Base-by-base conservation (phyloP, 1,140 invertebrate genomes). In the Euura lappo region DNA sequence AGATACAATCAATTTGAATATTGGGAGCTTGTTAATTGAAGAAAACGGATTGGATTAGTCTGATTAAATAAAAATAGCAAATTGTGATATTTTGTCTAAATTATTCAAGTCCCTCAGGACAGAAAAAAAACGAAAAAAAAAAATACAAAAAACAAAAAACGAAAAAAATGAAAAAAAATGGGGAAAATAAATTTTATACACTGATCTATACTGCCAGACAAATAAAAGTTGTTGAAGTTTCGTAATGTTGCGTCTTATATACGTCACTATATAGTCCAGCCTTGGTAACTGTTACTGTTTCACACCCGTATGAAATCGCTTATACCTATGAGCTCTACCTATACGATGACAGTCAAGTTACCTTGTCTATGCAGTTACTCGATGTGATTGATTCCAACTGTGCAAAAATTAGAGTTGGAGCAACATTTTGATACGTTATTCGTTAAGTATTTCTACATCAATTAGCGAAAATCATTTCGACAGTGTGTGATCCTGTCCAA, bases 51-150 rank as follows among this genome's bases (percentile, higher is more conserved):
- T 28, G 44, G 28, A 68, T 68, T 72, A 65, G 60, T 70, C 72
- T 51, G 73, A 70, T 76, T 70, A 78, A 71, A 71, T 73, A 72
- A 70, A 79, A 75, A 79, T 74, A 80, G 81, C 77, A 78, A 85
- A 84, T 84, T 86, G 85, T 86, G 83, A 85, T 85, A 85, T 84
- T 81, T 79, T 82, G 76, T 82, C 78, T 79, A 81, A 84, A 84
- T 81, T 79, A 83, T 82, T 80, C 78, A 79, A 78, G 80, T 81
- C 77, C 77, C 76, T 77, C 69, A 79, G 77, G 78, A 75, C 71
- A 65, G 64, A 64, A 65, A 43, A 64, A 65, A 64, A 66, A 72
- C 8, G 67, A 72, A 67, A 67, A 65, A 45, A 11, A 11, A 28
- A 42, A 46, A n/a, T 60, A 60, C 11, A 45, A 28, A 65, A 71